A percentile compares a stretch with the other conserved stretches of the same genome.
phyloP scores from a whole-genome alignment of 2,797 vertebrate species.

The Mus minutoides region DNA sequence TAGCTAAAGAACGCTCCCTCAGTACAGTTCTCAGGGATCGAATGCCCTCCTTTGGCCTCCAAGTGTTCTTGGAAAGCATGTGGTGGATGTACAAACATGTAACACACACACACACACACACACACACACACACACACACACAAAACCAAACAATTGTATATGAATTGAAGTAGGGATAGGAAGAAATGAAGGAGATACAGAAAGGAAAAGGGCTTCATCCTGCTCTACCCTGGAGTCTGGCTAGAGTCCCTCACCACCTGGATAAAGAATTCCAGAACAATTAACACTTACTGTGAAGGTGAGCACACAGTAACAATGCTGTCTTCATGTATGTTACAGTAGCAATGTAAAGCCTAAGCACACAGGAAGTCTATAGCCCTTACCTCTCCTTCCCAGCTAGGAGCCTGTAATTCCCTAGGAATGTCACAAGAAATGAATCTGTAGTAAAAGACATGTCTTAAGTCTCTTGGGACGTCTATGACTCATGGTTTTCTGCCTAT shows the following conservation, averaged over 20 bases:
- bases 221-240: background rate
- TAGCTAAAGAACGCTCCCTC: background rate
- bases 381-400: background rate
- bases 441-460: background rate
- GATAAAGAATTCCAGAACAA: too few relatives aligned
- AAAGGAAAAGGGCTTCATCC: background rate
- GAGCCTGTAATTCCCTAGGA: background rate
- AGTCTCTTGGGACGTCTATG: background rate
- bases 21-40: background rate
- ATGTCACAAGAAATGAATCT: background rate
- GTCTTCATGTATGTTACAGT: background rate
- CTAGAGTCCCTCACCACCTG: background rate
- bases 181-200: background rate
- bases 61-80: background rate
- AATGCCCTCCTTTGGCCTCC: background rate
- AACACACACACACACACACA: background rate
- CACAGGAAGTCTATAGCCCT: accelerated
- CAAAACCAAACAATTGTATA: background rate
- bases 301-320: background rate
- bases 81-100: background rate
- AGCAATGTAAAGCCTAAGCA: background rate
- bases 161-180: background rate
- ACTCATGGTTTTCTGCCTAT: background rate
- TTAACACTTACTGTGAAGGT: background rate
- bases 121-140: background rate